Base-by-base conservation (phyloP, 2,888 invertebrate genomes). In the Lutraria lutraria region DNA sequence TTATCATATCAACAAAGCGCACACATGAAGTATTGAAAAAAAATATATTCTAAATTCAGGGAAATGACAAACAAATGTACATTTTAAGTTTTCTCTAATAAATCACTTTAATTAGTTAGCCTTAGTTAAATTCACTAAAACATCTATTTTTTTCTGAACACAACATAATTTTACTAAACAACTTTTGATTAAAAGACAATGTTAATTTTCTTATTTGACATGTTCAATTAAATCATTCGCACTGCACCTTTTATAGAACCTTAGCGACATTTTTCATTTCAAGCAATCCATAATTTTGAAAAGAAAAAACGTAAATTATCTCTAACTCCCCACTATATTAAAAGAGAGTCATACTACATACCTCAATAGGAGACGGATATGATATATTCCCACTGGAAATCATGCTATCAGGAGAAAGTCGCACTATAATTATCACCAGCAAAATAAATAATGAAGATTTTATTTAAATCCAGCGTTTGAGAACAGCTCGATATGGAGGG, bases 191-290 rank as follows among this genome's bases (percentile, higher is more conserved):
- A 68, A n/a, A n/a, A n/a, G 21, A 25, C 25, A 68, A 25, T 25
- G 25, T 25, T 25, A 25, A 68, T 25, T 68, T 68, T 68, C 25
- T n/a, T 25, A 68, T 68, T 68, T 25, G 63, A 43, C 43, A 4
- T 8, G 8, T 43, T 43, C 43, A 43, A 4, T 43, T 43, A 43
- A 12, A 68, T n/a, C 63, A 68, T 68, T 68, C 56, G 12, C 12
- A 16, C 1, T 12, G 13, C 2, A 68, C n/a, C 63, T 68, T 68
- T 43, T 13, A 25, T 25, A 68, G 25, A 68, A 68, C 63, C 63
- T n/a, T 68, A 68, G 63, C 63, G 25, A 68, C 63, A n/a, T 8
- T 68, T 68, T 68, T 68, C 63, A 68, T 68, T 68, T 68, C n/a
- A 12, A 25, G 8, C 63, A 68, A 8, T 56, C 0, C 19, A 56